Evolutionary conservation across 1,140 invertebrate genomes (phyloP).

Genomic region (Lithobius niger): DNA sequence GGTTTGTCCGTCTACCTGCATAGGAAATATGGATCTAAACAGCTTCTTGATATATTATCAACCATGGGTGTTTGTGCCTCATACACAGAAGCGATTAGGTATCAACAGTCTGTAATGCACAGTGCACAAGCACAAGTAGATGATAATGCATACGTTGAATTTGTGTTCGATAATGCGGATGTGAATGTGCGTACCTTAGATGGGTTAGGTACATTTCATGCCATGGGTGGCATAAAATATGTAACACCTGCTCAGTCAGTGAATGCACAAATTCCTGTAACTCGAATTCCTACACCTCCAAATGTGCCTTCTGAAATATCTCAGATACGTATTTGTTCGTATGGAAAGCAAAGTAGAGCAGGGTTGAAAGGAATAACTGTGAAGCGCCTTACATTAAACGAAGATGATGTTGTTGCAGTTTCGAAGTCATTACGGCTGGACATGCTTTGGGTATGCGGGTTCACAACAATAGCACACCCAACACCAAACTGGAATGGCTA

Average conservation of each 20-base stretch:
- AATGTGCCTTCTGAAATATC: too few relatives aligned
- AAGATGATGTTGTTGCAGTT: neutral
- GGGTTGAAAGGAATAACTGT: neutral
- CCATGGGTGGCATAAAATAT: neutral
- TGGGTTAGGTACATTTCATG: neutral
- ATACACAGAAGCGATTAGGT: neutral
- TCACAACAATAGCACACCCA: neutral
- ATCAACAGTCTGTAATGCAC: neutral
- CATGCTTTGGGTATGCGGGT: neutral
- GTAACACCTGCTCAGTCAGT: neutral
- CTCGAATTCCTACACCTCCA: neutral
- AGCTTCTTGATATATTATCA: neutral
- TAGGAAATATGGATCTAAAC: neutral
- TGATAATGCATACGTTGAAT: neutral
- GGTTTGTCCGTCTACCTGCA: neutral
- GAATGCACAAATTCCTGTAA: neutral
- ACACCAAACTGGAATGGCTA: neutral
- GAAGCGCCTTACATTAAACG: neutral
- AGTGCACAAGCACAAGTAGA: neutral
- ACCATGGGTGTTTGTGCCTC: neutral
- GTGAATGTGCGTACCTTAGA: neutral
- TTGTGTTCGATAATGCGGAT: slow-evolving; percentile 1
- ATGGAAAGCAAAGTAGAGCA: neutral
- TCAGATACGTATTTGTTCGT: neutral
- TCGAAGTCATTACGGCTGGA: neutral